Percentiles rank a stretch among this genome's conserved stretches.
phyloP scores from a whole-genome alignment of 1,140 invertebrate species.

The Bombus sylvicola region DNA sequence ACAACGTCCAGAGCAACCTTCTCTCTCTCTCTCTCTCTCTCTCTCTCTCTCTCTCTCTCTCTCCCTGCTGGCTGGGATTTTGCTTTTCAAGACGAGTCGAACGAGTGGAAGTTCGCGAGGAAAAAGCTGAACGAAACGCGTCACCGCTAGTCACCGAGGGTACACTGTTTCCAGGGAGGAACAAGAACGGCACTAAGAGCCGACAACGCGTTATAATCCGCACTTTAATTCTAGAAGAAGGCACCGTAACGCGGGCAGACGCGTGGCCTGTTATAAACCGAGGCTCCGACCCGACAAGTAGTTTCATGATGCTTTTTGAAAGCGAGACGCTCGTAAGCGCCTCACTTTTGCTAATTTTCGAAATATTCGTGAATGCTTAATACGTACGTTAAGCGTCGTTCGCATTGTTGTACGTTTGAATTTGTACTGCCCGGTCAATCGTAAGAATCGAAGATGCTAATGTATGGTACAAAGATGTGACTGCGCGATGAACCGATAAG shows the following conservation, averaged over 20 bases:
- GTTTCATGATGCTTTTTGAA: background rate
- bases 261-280: constrained; percentile 20
- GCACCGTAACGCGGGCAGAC: constrained; percentile 37
- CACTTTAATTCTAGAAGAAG: constrained; percentile 44
- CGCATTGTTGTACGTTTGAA: background rate
- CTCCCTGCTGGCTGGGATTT: background rate
- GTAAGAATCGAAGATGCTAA: background rate
- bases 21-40: background rate
- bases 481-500: background rate
- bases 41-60: background rate
- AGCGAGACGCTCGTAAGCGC: background rate
- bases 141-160: background rate
- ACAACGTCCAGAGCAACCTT: background rate
- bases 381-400: background rate
- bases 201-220: constrained; percentile 29
- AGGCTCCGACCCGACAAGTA: background rate
- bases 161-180: constrained; percentile 35
- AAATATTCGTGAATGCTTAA: background rate
- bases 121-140: background rate
- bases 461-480: background rate
- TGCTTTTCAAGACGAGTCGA: background rate
- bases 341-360: background rate
- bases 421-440: background rate
- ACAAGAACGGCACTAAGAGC: background rate
- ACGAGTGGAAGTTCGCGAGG: background rate